Evolutionary conservation across 2,113 vertebrate species (phyloP).

Genomic region (Pygoscelis adeliae): DNA sequence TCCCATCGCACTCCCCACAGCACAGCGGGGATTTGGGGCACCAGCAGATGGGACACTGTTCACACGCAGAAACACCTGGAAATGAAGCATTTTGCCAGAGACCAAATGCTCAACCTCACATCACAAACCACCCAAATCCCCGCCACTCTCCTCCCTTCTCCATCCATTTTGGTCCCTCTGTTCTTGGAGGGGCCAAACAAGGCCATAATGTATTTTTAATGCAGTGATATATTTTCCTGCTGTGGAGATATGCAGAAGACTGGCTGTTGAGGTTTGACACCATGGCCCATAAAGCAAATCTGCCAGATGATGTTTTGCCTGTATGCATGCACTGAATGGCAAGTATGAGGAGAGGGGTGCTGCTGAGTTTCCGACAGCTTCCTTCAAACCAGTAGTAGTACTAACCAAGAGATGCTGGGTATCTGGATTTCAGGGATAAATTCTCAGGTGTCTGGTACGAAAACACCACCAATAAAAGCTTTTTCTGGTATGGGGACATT

Average conservation of each 20-base stretch:
- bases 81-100: neutral
- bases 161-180: neutral
- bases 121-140: neutral
- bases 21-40: neutral
- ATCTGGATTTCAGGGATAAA: neutral
- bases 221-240: neutral
- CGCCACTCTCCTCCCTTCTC: neutral
- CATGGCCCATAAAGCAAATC: neutral
- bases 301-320: neutral
- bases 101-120: neutral
- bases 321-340: neutral
- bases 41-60: neutral
- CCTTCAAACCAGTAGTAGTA: neutral
- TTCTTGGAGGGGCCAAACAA: neutral
- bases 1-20: fast-evolving
- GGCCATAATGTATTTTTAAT: neutral
- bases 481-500: neutral
- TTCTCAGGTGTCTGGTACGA: neutral
- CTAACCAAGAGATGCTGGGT: neutral
- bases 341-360: neutral
- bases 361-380: neutral
- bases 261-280: neutral
- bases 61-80: neutral
- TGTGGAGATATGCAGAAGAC: neutral
- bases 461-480: neutral